These are phyloP conservation scores for Liparis tanakae DNA, from an alignment of 2,797 vertebrate genomes.

Conservation along the genomic window DNA sequence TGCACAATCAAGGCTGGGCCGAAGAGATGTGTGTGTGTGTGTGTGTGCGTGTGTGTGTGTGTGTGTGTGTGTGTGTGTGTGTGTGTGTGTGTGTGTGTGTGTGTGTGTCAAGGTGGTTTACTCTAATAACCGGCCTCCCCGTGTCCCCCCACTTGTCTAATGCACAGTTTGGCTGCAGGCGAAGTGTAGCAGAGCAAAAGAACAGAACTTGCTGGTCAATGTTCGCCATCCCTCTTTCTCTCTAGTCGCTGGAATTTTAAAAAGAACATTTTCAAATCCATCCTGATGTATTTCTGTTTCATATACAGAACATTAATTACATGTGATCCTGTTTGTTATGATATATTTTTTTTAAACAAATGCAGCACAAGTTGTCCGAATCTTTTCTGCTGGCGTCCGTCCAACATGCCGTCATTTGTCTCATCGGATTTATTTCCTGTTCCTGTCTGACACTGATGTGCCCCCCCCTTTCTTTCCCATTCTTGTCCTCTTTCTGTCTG, in stretches of 20 bases:
- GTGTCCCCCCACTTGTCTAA: slow-evolving; percentile 63
- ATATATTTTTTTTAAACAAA: no score
- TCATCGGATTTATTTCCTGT: slow-evolving; percentile 55
- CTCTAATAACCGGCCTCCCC: slow-evolving; percentile 55
- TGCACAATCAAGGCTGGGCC: no score
- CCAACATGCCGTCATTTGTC: slow-evolving; percentile 64
- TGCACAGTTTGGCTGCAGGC: slow-evolving; percentile 80
- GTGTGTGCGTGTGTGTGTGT: slow-evolving; percentile 18
- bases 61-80: neutral
- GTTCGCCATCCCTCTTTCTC: slow-evolving; percentile 21
- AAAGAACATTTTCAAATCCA: neutral
- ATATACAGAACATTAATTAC: neutral
- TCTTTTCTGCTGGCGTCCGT: slow-evolving; percentile 55
- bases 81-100: neutral
- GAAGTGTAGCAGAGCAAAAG: slow-evolving; percentile 50
- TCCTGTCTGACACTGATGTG: slow-evolving; percentile 46
- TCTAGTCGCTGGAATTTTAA: slow-evolving; percentile 4
- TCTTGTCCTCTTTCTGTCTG: slow-evolving; percentile 33
- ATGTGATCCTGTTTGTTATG: neutral
- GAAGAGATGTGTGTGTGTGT: neutral
- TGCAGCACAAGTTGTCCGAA: slow-evolving; percentile 51
- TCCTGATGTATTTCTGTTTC: neutral
- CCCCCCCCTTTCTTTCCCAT: slow-evolving; percentile 7
- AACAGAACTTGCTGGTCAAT: slow-evolving; percentile 35
- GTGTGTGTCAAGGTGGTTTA: slow-evolving; percentile 54